These are phyloP conservation scores for Balaeniceps rex DNA, from an alignment of 2,113 vertebrate species.

Conservation along the genomic window DNA sequence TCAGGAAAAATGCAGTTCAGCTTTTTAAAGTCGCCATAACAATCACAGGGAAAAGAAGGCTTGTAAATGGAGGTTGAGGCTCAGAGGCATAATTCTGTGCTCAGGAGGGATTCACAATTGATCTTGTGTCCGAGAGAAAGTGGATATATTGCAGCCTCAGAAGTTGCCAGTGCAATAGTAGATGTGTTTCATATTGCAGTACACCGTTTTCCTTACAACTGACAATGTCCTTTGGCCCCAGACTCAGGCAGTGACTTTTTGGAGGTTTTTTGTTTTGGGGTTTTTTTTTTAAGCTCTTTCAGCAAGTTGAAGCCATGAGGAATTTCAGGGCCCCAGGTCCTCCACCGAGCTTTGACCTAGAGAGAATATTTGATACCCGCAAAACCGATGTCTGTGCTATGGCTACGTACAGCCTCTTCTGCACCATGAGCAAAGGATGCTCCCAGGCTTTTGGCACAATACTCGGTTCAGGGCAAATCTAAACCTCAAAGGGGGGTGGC, in stretches of 20 bases:
- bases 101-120: not conserved
- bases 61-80: not conserved
- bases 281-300: not conserved
- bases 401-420: not conserved
- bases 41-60: not conserved
- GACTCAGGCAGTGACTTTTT: not conserved
- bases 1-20: not conserved
- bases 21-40: not conserved
- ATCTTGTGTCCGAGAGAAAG: not conserved
- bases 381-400: not conserved
- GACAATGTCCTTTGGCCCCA: not conserved
- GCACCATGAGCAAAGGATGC: not conserved
- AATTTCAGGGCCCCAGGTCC: not conserved
- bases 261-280: not conserved
- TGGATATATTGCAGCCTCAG: not conserved
- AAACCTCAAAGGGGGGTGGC: not conserved
- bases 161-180: not conserved
- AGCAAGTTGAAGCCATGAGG: not conserved
- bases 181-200: not conserved
- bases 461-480: not conserved
- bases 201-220: not conserved
- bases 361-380: not conserved
- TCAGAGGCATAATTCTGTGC: not conserved
- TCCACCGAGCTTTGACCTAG: not conserved
- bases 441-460: not conserved